Evolutionary conservation across 2,113 vertebrate species (phyloP), one percentile per base, ranked within the genome.

Genomic region (Carettochelys insculpta): DNA sequence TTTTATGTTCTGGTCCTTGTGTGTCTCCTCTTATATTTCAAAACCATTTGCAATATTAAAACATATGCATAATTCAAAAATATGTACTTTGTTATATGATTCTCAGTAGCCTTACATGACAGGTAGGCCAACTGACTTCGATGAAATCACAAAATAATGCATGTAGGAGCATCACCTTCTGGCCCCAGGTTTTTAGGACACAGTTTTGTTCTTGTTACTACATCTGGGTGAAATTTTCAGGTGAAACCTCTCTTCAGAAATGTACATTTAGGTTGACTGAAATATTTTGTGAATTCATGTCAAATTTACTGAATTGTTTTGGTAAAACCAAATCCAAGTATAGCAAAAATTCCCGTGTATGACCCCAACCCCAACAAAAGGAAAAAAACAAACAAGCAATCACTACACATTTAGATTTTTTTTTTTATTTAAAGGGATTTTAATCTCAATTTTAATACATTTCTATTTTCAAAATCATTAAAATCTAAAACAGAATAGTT

Each of bases 111-210:
- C 0, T 7, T 31, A 48, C 45, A 20, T 87, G 41, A 65, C 19
- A 83, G 78, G 52, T 27, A 43, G 3, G 65, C 4, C 11, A 77
- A 2, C 2, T 13, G 34, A 20, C 41, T 77, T 71, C 38, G 20
- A 2, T 50, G 47, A 65, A 24, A 38, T 5, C 27, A 5, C 34
- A 34, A 0, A 1, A 68, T 9, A 77, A 34, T 4, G 34, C 0
- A 2, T 3, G 3, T 11, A 41, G 19, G 38, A 5, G 11, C 11
- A 25, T 25, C 19, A 86, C 47, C 94, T 82, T 11, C 8, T 1
- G 8, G 19, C 10, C 78, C 58, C 41, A 83, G 85, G 75, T 78
- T 77, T n/a, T n/a, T 68, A 80, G 61, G 77, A n/a, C 0, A 0
- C 1, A 0, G 10, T 76, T 1, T 89, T 41, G 4, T 16, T 92